Evolutionary conservation across 2,888 invertebrate genomes (phyloP).

Genomic region (Thyatira batis): DNA sequence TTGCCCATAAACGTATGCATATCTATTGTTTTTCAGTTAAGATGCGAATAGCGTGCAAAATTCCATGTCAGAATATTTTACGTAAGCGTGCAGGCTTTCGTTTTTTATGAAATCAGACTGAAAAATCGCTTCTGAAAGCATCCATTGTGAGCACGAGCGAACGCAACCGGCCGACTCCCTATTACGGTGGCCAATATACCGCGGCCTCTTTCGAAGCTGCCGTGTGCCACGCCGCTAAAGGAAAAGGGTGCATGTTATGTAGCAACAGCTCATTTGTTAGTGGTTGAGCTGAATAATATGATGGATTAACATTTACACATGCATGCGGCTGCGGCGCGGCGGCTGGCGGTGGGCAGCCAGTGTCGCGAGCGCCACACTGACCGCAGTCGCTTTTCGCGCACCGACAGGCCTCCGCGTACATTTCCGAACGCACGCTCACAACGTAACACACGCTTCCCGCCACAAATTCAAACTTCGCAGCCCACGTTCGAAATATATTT

Average conservation of each 20-base stretch:
- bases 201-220: constrained; percentile 34
- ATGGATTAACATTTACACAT: constrained; percentile 71
- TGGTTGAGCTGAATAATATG: constrained; percentile 56
- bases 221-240: constrained; percentile 14
- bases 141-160: constrained; percentile 32
- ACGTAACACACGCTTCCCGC: constrained; percentile 76
- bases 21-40: constrained; percentile 33
- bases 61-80: constrained; percentile 31
- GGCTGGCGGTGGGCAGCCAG: constrained; percentile 66
- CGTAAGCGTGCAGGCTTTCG: constrained; percentile 36
- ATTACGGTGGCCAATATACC: constrained; percentile 29
- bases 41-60: constrained; percentile 28
- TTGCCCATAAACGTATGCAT: constrained; percentile 17
- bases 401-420: constrained; percentile 71
- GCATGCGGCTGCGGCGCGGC: constrained; percentile 19
- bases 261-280: constrained; percentile 39
- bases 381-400: constrained; percentile 75
- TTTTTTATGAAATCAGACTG: constrained; percentile 49
- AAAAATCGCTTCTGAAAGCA: constrained; percentile 48
- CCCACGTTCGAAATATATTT: constrained; percentile 54
- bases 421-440: constrained; percentile 62
- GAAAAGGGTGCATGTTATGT: constrained; percentile 25
- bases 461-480: constrained; percentile 64
- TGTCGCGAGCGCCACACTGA: constrained; percentile 55
- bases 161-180: constrained; percentile 33